Evolutionary conservation across 2,797 vertebrate species (phyloP).

Genomic region (Staurois parvus): DNA sequence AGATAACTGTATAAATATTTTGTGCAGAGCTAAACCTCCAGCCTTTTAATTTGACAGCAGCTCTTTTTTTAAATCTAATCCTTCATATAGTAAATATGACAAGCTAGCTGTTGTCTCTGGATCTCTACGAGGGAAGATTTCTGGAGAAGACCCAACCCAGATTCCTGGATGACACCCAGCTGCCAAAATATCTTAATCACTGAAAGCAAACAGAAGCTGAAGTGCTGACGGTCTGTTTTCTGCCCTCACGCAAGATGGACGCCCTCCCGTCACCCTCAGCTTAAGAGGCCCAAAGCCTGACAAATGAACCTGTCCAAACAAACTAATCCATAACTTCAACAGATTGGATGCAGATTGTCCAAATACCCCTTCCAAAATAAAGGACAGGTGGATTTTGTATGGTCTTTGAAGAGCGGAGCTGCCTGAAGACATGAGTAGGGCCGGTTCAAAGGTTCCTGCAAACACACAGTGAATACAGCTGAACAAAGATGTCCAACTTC

Average conservation of each 20-base stretch:
- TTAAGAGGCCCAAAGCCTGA: constrained; percentile 45
- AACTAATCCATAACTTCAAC: background rate
- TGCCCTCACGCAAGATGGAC: constrained; percentile 52
- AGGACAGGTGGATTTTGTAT: background rate
- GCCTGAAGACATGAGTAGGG: no score
- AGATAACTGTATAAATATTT: no score
- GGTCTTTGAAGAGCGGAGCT: no score
- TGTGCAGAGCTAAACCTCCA: no score
- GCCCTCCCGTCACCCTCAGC: constrained; percentile 48
- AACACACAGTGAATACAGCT: no score
- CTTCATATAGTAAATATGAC: no score
- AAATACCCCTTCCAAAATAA: background rate
- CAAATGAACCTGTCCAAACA: constrained; percentile 7
- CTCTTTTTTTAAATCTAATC: no score
- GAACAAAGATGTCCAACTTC: no score
- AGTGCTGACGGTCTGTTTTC: constrained; percentile 51
- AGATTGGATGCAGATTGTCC: background rate
- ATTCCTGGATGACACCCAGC: constrained; percentile 63
- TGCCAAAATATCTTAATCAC: constrained; percentile 66
- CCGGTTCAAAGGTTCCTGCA: no score
- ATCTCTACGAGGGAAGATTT: background rate
- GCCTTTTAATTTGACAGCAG: no score
- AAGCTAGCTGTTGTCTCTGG: no score
- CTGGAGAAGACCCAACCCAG: constrained; percentile 64
- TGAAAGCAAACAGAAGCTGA: constrained; percentile 62